A percentile compares a stretch with the other conserved stretches of the same genome.
These are phyloP conservation scores for Buceros bicornis DNA, from an alignment of 2,797 vertebrate genomes.

Conservation along the genomic window DNA sequence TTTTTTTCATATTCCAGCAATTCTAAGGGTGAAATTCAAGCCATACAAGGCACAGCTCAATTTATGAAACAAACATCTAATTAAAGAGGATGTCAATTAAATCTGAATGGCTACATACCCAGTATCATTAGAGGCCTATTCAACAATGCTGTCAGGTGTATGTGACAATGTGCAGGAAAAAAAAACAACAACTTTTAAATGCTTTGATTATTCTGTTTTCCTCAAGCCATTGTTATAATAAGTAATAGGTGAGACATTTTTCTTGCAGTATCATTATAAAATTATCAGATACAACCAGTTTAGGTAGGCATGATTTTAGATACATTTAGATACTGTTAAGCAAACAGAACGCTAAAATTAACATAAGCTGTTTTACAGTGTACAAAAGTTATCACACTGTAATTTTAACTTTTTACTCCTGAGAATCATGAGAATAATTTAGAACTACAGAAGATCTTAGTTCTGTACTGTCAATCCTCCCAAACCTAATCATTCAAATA, in stretches of 20 bases:
- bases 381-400: background rate
- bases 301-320: background rate
- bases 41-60: background rate
- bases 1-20: background rate
- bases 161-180: background rate
- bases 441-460: background rate
- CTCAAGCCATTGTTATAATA: background rate
- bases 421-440: background rate
- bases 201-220: background rate
- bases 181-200: background rate
- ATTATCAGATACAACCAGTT: background rate
- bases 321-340: background rate
- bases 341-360: background rate
- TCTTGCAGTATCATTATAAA: background rate
- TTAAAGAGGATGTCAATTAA: background rate
- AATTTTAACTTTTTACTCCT: background rate
- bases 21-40: background rate
- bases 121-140: background rate
- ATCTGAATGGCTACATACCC: background rate
- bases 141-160: background rate
- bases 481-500: fast-evolving
- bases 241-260: background rate
- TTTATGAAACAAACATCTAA: background rate
- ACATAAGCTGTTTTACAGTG: fast-evolving
- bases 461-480: background rate